phyloP scores from a whole-genome alignment of 2,888 invertebrate species.

The Eumacrocentrus americanus region DNA sequence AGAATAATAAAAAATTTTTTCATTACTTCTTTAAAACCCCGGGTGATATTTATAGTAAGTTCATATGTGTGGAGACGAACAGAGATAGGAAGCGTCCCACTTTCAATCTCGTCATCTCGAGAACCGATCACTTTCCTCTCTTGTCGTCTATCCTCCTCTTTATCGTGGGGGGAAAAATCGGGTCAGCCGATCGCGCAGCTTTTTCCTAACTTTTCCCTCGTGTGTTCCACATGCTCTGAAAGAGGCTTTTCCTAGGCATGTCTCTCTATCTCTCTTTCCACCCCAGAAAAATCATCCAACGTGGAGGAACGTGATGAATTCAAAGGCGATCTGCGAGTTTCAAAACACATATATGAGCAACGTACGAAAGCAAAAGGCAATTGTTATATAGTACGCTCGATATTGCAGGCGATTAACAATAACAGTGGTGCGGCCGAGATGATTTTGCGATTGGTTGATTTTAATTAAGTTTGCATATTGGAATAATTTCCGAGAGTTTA shows the following conservation, averaged over 20 bases:
- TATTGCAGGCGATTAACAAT: background rate
- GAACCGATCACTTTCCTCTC: background rate
- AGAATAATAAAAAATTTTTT: background rate
- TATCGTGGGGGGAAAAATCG: background rate
- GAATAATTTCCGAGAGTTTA: background rate
- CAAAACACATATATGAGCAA: background rate
- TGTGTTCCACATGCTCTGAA: background rate
- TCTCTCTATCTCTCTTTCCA: background rate
- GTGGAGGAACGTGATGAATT: background rate
- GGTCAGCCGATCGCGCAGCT: background rate
- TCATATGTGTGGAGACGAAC: background rate
- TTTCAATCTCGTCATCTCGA: background rate
- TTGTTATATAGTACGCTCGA: background rate
- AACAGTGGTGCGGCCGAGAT: background rate
- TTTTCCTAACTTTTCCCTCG: background rate
- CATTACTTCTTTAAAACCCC: background rate
- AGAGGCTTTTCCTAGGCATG: background rate
- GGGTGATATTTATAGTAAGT: background rate
- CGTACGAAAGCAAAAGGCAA: no score
- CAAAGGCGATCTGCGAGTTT: background rate
- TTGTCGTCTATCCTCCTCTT: background rate
- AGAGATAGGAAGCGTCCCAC: background rate
- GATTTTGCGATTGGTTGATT: slow-evolving; percentile 7
- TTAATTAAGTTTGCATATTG: slow-evolving; percentile 12
- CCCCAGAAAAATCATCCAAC: background rate